Conservation (phyloP, 2,888 invertebrate species). For the Subacronicta megacephala region DNA sequence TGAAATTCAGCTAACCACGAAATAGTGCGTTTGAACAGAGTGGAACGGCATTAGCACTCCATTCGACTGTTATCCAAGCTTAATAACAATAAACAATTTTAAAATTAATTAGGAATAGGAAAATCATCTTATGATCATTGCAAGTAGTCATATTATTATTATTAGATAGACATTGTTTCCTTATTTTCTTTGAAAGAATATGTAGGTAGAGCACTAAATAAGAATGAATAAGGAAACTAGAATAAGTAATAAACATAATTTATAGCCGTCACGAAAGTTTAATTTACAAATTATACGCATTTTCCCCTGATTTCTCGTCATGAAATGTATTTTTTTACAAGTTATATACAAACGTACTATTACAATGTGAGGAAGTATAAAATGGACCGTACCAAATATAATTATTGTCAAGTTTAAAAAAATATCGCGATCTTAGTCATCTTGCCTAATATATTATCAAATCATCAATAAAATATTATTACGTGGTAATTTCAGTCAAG, state of each 20-base stretch:
- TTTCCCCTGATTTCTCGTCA: slow-evolving; percentile 15
- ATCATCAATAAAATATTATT: too few relatives aligned
- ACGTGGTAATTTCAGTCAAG: neutral
- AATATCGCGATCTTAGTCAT: too few relatives aligned
- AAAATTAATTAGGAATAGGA: neutral
- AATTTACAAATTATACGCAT: slow-evolving; percentile 27
- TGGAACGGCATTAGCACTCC: neutral
- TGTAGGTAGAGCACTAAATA: neutral
- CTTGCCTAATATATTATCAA: too few relatives aligned
- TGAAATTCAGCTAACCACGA: too few relatives aligned
- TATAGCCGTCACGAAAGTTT: slow-evolving; percentile 1
- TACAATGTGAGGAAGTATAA: neutral
- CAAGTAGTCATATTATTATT: neutral
- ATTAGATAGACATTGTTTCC: neutral
- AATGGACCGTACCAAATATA: slow-evolving; percentile 1
- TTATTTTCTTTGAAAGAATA: neutral
- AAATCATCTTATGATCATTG: slow-evolving; percentile 1
- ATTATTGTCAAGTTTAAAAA: neutral
- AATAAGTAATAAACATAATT: neutral
- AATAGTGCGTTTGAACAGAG: too few relatives aligned
- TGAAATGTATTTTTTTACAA: slow-evolving; percentile 21
- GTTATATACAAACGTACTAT: slow-evolving; percentile 6
- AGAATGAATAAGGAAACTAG: neutral
- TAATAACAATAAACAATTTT: neutral
- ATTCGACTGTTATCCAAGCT: slow-evolving; percentile 7